A percentile compares a stretch with the other conserved stretches of the same genome.
These are phyloP conservation scores for Patella pellucida DNA, from an alignment of 2,888 invertebrate species.

Conservation along the genomic window DNA sequence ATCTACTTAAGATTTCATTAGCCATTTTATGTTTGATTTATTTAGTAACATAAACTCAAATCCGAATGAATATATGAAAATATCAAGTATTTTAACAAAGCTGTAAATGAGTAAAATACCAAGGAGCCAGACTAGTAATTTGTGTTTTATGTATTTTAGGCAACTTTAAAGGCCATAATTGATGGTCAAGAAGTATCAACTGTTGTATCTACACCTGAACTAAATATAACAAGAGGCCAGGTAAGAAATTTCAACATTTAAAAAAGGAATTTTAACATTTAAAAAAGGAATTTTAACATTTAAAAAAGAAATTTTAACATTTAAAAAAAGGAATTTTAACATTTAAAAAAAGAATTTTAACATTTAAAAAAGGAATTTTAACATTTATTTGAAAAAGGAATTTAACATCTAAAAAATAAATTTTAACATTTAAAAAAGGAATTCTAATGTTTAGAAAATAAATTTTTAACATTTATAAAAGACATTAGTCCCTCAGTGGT, in stretches of 20 bases:
- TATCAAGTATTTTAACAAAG: not conserved
- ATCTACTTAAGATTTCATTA: too few relatives aligned
- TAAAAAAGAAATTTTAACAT: too few relatives aligned
- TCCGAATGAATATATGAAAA: not conserved
- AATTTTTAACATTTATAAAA: too few relatives aligned
- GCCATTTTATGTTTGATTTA: too few relatives aligned
- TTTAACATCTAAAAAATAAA: too few relatives aligned
- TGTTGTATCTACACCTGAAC: constrained; percentile 66
- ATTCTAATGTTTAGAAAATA: too few relatives aligned
- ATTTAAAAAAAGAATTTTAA: not conserved
- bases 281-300: too few relatives aligned
- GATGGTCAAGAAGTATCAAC: constrained; percentile 66
- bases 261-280: not conserved
- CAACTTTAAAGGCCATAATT: constrained; percentile 64
- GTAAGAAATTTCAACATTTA: constrained; percentile 40
- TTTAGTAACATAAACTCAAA: too few relatives aligned
- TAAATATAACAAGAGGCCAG: constrained; percentile 65
- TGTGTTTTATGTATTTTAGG: constrained; percentile 45
- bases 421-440: too few relatives aligned
- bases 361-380: too few relatives aligned
- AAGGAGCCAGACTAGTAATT: not conserved
- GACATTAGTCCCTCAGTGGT: too few relatives aligned
- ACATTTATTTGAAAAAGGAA: too few relatives aligned
- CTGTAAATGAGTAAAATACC: not conserved
- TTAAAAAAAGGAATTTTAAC: not conserved